Conservation (phyloP, 2,888 invertebrate genomes). For the Peribatodes rhomboidaria region DNA sequence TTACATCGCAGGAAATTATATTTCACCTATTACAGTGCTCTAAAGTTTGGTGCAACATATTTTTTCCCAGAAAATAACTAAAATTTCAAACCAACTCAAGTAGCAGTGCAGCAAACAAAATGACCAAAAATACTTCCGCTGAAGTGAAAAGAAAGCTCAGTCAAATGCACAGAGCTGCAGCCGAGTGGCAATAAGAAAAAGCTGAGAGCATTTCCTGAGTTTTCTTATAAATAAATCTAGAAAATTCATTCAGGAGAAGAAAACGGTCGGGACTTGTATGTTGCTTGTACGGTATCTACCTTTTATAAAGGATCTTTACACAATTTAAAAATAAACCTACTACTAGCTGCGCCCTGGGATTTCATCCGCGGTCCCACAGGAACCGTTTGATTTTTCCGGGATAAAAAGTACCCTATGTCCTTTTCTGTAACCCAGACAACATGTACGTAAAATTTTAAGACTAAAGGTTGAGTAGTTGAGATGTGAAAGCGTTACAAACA, state of each 20-base stretch:
- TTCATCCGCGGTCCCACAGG: no score
- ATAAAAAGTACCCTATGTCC: no score
- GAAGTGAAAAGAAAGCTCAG: slow-evolving; percentile 45
- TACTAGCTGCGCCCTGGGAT: no score
- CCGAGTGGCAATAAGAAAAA: slow-evolving; percentile 50
- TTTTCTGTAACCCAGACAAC: no score
- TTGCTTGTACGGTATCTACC: neutral
- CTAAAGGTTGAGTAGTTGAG: no score
- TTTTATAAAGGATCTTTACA: neutral
- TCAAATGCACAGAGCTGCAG: slow-evolving; percentile 51
- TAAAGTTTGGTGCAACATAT: no score
- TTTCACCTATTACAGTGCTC: no score
- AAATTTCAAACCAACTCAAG: slow-evolving; percentile 25
- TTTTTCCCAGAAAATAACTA: slow-evolving; percentile 13
- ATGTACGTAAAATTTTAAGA: no score
- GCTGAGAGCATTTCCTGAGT: slow-evolving; percentile 45
- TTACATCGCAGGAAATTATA: no score
- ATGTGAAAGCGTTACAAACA: no score
- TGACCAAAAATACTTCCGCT: slow-evolving; percentile 34
- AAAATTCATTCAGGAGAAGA: slow-evolving; percentile 53
- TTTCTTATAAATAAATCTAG: slow-evolving; percentile 62
- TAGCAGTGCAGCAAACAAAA: slow-evolving; percentile 32
- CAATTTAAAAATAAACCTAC: neutral
- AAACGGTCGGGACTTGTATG: slow-evolving; percentile 39
- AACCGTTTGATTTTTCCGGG: no score